A percentile compares a stretch with the other conserved stretches of the same genome.
These are phyloP conservation scores for Halcyon chelicuti DNA, from an alignment of 2,797 vertebrate species.

Conservation along the genomic window DNA sequence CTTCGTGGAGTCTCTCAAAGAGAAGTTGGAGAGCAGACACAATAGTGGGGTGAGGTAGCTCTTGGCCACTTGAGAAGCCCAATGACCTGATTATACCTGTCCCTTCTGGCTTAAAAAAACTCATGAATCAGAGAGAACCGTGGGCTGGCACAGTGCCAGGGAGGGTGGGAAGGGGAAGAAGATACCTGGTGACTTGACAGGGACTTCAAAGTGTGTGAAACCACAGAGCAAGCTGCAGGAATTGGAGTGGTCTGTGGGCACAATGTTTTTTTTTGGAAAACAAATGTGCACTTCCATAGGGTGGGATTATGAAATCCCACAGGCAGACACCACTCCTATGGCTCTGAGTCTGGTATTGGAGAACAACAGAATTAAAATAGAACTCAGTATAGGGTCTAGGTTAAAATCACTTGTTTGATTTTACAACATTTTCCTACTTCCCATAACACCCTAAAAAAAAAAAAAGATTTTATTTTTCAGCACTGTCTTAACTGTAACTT, in stretches of 20 bases:
- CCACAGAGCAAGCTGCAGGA: not conserved
- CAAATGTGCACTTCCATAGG: not conserved
- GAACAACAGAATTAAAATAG: not conserved
- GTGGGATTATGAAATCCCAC: not conserved
- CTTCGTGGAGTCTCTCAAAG: too few species aligned
- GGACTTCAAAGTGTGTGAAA: not conserved
- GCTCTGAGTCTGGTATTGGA: not conserved
- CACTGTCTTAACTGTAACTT: not conserved
- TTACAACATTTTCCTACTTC: not conserved
- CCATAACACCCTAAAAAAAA: not conserved
- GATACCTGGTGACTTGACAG: not conserved
- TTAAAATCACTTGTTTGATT: not conserved
- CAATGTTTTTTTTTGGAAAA: not conserved
- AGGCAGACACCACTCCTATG: accelerated
- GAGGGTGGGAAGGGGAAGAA: not conserved
- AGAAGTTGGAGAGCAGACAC: not conserved
- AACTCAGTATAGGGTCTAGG: not conserved
- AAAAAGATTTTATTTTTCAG: not conserved
- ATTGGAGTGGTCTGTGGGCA: not conserved
- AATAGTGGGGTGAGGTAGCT: not conserved
- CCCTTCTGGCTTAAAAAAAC: not conserved
- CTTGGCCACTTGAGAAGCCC: not conserved
- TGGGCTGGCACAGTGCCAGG: not conserved
- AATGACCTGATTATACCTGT: accelerated
- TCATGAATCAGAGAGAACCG: not conserved